Evolutionary conservation across 1,140 invertebrate genomes (phyloP).

Genomic region (Lethrus apterus): DNA sequence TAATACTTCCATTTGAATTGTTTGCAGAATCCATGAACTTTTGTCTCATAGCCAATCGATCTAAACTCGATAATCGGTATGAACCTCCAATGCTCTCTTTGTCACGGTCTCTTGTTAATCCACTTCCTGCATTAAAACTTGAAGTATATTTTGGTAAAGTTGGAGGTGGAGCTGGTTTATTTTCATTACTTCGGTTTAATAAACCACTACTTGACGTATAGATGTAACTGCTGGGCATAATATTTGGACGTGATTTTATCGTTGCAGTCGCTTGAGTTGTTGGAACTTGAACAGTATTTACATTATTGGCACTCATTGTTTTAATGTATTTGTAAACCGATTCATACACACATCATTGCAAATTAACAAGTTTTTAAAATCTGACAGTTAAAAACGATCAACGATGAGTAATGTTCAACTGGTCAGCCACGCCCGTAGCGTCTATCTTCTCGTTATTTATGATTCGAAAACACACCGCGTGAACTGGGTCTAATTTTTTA

Average conservation of each 20-base stretch:
- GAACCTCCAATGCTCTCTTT: slow-evolving; percentile 49
- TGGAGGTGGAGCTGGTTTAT: slow-evolving; percentile 49
- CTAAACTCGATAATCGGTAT: slow-evolving; percentile 55
- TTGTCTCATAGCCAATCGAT: slow-evolving; percentile 56
- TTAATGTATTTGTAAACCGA: slow-evolving; percentile 9
- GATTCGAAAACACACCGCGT: slow-evolving; percentile 4
- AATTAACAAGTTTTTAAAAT: slow-evolving; percentile 10
- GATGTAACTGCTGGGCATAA: slow-evolving; percentile 42
- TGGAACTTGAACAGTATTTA: slow-evolving; percentile 35
- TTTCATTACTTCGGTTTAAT: slow-evolving; percentile 38
- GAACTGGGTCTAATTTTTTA: neutral
- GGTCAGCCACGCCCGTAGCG: slow-evolving; percentile 38
- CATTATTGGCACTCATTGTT: slow-evolving; percentile 41
- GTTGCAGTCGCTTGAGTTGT: slow-evolving; percentile 36
- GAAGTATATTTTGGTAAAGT: slow-evolving; percentile 55
- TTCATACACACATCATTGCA: slow-evolving; percentile 11
- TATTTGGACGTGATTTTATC: slow-evolving; percentile 40
- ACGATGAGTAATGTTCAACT: slow-evolving; percentile 29
- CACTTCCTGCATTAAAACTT: slow-evolving; percentile 50
- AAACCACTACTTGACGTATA: slow-evolving; percentile 40
- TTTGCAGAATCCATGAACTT: slow-evolving; percentile 49
- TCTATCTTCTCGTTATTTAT: slow-evolving; percentile 12
- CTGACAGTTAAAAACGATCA: slow-evolving; percentile 12
- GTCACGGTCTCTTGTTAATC: slow-evolving; percentile 41
- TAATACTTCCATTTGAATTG: slow-evolving; percentile 29